Evolutionary conservation across 1,140 invertebrate genomes (phyloP), one percentile per base, ranked within the genome.

Genomic region (Halesus radiatus): DNA sequence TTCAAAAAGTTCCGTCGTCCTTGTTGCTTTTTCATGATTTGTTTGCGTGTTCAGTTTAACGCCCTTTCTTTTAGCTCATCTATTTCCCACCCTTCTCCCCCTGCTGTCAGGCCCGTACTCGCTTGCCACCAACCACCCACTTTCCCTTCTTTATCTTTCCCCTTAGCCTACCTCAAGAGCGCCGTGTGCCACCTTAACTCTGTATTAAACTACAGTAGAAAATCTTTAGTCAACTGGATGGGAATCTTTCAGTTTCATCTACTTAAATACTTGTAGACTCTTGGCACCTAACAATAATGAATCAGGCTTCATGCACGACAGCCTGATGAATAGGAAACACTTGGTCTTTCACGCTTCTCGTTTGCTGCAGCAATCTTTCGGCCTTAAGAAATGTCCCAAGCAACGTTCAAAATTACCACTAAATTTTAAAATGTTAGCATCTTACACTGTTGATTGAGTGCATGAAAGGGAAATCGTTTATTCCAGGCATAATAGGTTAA

Each of bases 21-120:
- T 70, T 80, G 76, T 72, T 37, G 77, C 75, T 79, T 56, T 80
- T 70, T 70, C 79, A 81, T 81, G 79, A 83, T 83, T 83, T 83
- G 82, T 83, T 83, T 83, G 82, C 79, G 72, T 62, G 80, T 77
- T 83, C 82, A 83, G 72, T 83, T 83, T 77, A 81, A 81, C 77
- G 53, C 76, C 70, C 82, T 77, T 72, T 66, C 62, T 80, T 82
- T 82, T 75, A 80, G 78, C 74, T 82, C 81, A 82, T 82, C 81
- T 78, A 75, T 82, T 76, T 82, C 79, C 22, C 60, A 20, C 75
- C 13, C 10, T 76, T 60, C 60, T 60, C 3, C 32, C 58, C 66
- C n/a, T 50, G 23, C n/a, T 54, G 37, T 45, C 10, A 45, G 37
- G 37, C 37, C 37, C 37, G 37, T 45, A 45, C 5, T 45, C 3